phyloP scores from a whole-genome alignment of 2,888 invertebrate genomes.

The Capitulum mitella region DNA sequence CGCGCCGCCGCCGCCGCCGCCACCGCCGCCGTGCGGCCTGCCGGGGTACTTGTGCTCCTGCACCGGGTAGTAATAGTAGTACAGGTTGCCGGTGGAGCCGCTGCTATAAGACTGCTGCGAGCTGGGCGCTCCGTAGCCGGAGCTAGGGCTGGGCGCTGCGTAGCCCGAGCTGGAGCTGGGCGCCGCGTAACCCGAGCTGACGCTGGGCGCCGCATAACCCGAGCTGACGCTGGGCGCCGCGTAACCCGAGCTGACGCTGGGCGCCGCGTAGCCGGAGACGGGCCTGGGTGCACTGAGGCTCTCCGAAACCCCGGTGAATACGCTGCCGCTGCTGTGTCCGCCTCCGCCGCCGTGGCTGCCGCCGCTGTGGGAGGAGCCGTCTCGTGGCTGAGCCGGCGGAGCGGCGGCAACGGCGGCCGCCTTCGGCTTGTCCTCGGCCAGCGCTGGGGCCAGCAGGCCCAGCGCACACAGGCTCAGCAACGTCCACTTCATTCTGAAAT shows the following conservation, averaged over 20 bases:
- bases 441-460: slow-evolving; percentile 27
- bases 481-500: background rate
- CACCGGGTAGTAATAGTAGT: slow-evolving; percentile 39
- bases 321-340: background rate
- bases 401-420: slow-evolving; percentile 26
- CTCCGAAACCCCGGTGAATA: background rate
- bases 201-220: slow-evolving; percentile 30
- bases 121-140: too few species aligned
- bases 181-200: slow-evolving; percentile 29
- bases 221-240: slow-evolving; percentile 29
- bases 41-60: slow-evolving; percentile 27
- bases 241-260: slow-evolving; percentile 30
- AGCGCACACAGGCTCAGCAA: background rate
- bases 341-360: slow-evolving; percentile 19
- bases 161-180: slow-evolving; percentile 29
- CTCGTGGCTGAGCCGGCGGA: slow-evolving; percentile 29
- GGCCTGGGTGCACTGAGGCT: background rate
- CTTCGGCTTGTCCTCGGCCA: slow-evolving; percentile 26
- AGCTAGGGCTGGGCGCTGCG: slow-evolving; percentile 28
- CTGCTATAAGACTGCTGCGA: slow-evolving; percentile 32
- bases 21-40: background rate
- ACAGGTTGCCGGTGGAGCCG: slow-evolving; percentile 37
- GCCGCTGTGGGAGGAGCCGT: slow-evolving; percentile 27
- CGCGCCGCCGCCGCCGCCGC: slow-evolving; percentile 26
- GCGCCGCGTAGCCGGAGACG: slow-evolving; percentile 29